phyloP scores from a whole-genome alignment of 2,113 vertebrate species.

The Lagopus muta region DNA sequence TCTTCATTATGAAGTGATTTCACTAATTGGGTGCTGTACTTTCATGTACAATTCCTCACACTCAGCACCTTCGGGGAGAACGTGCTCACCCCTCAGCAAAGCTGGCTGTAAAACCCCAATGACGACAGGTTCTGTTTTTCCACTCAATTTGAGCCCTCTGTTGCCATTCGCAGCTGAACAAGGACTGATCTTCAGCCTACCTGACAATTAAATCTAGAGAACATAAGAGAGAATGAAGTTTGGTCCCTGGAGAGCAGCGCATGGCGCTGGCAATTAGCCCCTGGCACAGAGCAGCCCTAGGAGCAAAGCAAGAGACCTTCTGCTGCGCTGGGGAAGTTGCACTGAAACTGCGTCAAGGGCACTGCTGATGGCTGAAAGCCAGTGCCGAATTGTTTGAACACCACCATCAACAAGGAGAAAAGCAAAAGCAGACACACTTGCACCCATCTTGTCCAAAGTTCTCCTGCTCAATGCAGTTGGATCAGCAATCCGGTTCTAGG shows the following conservation, averaged over 20 bases:
- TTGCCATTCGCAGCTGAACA: background rate
- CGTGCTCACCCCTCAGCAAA: slow-evolving; percentile 14
- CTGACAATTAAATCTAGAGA: slow-evolving; percentile 7
- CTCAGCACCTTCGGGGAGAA: slow-evolving; percentile 21
- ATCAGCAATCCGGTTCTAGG: background rate
- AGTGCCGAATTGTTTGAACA: background rate
- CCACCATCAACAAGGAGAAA: background rate
- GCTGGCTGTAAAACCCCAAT: background rate
- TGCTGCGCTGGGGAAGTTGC: fast-evolving
- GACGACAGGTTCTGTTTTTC: background rate
- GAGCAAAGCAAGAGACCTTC: background rate
- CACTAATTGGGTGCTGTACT: slow-evolving; percentile 48
- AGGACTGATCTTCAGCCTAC: background rate
- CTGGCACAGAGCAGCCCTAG: background rate
- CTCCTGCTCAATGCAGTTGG: background rate
- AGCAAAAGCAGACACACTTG: background rate
- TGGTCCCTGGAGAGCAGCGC: background rate
- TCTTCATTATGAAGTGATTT: slow-evolving; percentile 28
- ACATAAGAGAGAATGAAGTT: background rate
- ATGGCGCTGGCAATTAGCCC: background rate
- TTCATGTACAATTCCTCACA: background rate
- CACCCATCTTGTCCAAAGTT: background rate
- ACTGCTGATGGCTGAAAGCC: background rate
- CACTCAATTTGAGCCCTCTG: background rate
- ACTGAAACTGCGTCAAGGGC: background rate